A percentile compares a stretch with the other conserved stretches of the same genome.
Conservation (phyloP, 2,797 vertebrate genomes). For the Acrossocheilus wenchowensis region DNA sequence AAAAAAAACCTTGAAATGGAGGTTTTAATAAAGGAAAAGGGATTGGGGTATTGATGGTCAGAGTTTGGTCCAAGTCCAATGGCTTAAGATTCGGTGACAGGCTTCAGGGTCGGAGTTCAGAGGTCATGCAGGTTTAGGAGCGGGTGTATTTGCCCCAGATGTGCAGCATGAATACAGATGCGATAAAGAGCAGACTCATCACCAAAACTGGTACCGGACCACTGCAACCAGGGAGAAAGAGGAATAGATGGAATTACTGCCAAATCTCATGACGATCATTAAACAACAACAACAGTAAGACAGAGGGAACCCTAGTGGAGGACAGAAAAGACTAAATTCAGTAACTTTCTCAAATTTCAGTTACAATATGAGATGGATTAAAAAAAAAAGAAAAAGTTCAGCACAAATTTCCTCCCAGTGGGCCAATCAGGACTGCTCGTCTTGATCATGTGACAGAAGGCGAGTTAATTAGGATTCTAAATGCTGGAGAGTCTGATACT, state of each 20-base stretch:
- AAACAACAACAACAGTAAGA: background rate
- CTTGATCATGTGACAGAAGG: slow-evolving; percentile 55
- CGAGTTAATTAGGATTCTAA: slow-evolving; percentile 55
- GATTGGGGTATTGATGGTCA: slow-evolving; percentile 56
- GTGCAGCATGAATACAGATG: slow-evolving; percentile 99
- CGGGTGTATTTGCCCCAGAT: slow-evolving; percentile 99
- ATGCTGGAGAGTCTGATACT: slow-evolving; percentile 50
- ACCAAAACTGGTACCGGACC: slow-evolving; percentile 98
- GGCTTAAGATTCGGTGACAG: slow-evolving; percentile 75
- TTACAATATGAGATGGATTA: background rate
- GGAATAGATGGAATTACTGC: slow-evolving; percentile 15
- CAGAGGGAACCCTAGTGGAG: slow-evolving; percentile 56
- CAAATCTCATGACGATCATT: background rate
- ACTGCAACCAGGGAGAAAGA: slow-evolving; percentile 74
- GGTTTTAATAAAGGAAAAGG: slow-evolving; percentile 12
- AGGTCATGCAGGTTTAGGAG: slow-evolving; percentile 80
- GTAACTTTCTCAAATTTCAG: background rate
- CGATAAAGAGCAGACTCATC: slow-evolving; percentile 99
- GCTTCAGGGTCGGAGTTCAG: slow-evolving; percentile 56
- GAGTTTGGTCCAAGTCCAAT: slow-evolving; percentile 91
- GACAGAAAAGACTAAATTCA: background rate
- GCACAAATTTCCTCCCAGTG: slow-evolving; percentile 37
- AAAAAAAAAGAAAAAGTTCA: background rate
- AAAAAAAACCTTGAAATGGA: slow-evolving; percentile 38
- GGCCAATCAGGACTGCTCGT: slow-evolving; percentile 53